These are phyloP conservation scores for Labrus mixtus DNA, from an alignment of 2,113 vertebrate species.

Conservation along the genomic window DNA sequence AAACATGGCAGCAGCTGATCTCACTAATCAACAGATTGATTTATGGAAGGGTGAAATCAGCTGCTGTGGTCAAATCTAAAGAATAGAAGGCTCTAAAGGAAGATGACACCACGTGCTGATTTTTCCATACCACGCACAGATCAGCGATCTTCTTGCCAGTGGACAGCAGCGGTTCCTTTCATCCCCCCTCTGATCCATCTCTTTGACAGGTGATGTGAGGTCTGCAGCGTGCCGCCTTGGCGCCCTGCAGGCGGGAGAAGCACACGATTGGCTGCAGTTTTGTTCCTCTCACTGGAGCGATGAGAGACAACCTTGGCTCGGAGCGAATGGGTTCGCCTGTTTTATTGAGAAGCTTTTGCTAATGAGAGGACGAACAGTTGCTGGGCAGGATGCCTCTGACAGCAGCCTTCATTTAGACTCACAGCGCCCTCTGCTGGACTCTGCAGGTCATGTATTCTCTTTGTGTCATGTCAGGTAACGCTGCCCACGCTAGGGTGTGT, in stretches of 20 bases:
- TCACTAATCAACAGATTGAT: not conserved
- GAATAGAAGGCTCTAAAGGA: no score
- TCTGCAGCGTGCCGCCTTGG: constrained; percentile 8
- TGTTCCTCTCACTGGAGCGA: constrained; percentile 27
- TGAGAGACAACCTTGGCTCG: constrained; percentile 37
- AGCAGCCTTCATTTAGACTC: not conserved
- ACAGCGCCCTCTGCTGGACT: constrained; percentile 69
- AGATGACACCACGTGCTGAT: not conserved
- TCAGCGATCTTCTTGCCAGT: not conserved
- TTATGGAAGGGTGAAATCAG: constrained; percentile 5
- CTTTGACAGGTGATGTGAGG: constrained; percentile 26
- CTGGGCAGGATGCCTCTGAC: constrained; percentile 61
- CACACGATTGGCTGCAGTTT: constrained; percentile 43
- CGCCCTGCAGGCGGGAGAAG: not conserved
- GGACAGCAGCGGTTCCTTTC: not conserved
- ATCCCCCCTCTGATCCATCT: not conserved
- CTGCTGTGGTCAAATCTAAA: no score
- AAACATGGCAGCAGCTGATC: constrained; percentile 4
- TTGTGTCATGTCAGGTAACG: constrained; percentile 22
- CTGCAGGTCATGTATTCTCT: not conserved
- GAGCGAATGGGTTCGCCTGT: constrained; percentile 43
- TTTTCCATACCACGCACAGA: not conserved
- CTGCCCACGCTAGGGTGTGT: constrained; percentile 2
- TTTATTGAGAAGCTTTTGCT: constrained; percentile 42
- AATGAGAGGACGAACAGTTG: constrained; percentile 56